Percentiles rank a stretch among this genome's conserved stretches.
phyloP scores from a whole-genome alignment of 2,113 vertebrate species.

The Caloenas nicobarica region DNA sequence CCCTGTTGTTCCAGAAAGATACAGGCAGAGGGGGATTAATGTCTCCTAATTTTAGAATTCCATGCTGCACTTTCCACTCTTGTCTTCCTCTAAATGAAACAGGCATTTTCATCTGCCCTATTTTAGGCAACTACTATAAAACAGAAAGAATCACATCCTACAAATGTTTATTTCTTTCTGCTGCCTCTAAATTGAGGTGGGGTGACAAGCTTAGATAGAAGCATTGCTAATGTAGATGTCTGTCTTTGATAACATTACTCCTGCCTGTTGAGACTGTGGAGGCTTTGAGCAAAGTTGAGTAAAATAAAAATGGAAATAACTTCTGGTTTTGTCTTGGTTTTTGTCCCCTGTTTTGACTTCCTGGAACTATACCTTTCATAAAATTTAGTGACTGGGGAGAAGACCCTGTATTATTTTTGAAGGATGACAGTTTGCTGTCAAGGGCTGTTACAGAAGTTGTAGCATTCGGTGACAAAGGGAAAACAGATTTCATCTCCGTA shows the following conservation, averaged over 20 bases:
- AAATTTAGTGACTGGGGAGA: not conserved
- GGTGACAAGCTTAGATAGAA: not conserved
- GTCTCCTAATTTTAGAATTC: not conserved
- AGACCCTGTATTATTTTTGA: not conserved
- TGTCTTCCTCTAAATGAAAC: not conserved
- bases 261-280: not conserved
- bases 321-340: not conserved
- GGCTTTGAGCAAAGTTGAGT: not conserved
- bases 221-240: not conserved
- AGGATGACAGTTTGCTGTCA: slow-evolving; percentile 19
- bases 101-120: not conserved
- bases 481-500: slow-evolving; percentile 29
- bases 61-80: not conserved
- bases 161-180: not conserved
- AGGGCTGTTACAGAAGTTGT: not conserved
- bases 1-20: not conserved
- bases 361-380: not conserved
- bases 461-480: not conserved
- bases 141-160: not conserved
- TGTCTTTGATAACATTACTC: not conserved
- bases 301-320: not conserved
- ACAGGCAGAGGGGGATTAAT: not conserved
- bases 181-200: not conserved
- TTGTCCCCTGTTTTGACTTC: not conserved
- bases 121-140: not conserved